A percentile compares a stretch with the other conserved stretches of the same genome.
phyloP scores from a whole-genome alignment of 1,140 invertebrate species.

The Platyura marginata region DNA sequence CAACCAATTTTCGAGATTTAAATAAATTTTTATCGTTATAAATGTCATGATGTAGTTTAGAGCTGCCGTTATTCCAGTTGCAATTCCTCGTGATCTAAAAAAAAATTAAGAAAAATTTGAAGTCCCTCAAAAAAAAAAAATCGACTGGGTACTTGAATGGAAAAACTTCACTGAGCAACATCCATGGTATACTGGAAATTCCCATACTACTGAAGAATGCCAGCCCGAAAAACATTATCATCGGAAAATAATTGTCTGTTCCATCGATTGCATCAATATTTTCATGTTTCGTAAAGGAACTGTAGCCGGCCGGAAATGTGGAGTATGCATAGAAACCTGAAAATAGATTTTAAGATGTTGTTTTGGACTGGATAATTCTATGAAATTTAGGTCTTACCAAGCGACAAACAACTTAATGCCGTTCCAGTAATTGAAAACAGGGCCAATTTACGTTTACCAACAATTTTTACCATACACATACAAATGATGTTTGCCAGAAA shows the following conservation, averaged over 20 bases:
- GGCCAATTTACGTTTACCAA: constrained; percentile 24
- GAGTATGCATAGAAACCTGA: not conserved
- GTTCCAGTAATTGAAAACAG: not conserved
- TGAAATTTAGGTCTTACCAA: not conserved
- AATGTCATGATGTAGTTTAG: constrained; percentile 39
- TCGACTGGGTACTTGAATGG: constrained; percentile 11
- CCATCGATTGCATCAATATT: not conserved
- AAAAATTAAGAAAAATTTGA: constrained; percentile 16
- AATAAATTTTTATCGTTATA: constrained; percentile 39
- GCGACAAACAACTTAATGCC: not conserved
- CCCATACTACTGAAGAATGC: constrained; percentile 7
- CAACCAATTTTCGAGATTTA: constrained; percentile 27
- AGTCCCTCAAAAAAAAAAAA: not conserved
- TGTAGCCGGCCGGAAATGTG: not conserved
- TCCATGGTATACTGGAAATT: constrained; percentile 23
- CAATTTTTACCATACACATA: constrained; percentile 14
- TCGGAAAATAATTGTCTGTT: constrained; percentile 5
- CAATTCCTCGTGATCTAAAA: constrained; percentile 30
- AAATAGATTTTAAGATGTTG: not conserved
- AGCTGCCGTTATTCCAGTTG: constrained; percentile 34
- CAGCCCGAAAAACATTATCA: constrained; percentile 6
- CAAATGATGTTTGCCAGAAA: constrained; percentile 2
- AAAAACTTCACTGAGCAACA: constrained; percentile 29
- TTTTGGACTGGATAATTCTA: not conserved
- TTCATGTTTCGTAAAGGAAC: not conserved